A percentile compares a stretch with the other conserved stretches of the same genome.
Conservation (phyloP, 2,113 vertebrate genomes). For the Zingel zingel region DNA sequence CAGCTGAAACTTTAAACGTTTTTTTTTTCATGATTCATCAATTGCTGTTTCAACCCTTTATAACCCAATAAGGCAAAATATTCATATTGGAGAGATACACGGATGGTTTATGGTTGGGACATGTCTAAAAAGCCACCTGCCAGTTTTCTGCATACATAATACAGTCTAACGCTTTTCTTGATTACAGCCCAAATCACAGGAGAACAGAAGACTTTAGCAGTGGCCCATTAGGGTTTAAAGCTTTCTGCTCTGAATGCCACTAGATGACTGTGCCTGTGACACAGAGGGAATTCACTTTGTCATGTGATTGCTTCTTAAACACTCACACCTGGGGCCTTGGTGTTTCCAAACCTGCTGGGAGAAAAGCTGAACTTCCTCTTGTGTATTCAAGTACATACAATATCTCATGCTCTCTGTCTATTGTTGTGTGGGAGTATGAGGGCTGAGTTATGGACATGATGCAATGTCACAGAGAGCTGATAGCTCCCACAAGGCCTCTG, state of each 20-base stretch:
- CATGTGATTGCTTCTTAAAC: slow-evolving; percentile 67
- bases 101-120: neutral
- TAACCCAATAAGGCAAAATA: neutral
- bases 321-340: slow-evolving; percentile 53
- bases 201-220: slow-evolving; percentile 12
- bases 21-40: neutral
- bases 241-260: neutral
- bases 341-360: slow-evolving; percentile 65
- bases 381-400: slow-evolving; percentile 50
- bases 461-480: slow-evolving; percentile 32
- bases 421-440: slow-evolving; percentile 39
- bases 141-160: slow-evolving; percentile 25
- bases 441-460: slow-evolving; percentile 53
- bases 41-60: neutral
- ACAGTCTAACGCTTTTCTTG: neutral
- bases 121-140: slow-evolving; percentile 2
- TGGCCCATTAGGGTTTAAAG: slow-evolving; percentile 16
- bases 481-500: slow-evolving; percentile 31
- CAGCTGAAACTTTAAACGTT: neutral
- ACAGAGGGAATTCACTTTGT: slow-evolving; percentile 49
- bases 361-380: slow-evolving; percentile 35
- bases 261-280: neutral
- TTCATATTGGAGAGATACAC: neutral
- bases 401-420: slow-evolving; percentile 31
- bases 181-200: slow-evolving; percentile 14